Conservation (phyloP, 2,113 vertebrate genomes). For the Murina feae region DNA sequence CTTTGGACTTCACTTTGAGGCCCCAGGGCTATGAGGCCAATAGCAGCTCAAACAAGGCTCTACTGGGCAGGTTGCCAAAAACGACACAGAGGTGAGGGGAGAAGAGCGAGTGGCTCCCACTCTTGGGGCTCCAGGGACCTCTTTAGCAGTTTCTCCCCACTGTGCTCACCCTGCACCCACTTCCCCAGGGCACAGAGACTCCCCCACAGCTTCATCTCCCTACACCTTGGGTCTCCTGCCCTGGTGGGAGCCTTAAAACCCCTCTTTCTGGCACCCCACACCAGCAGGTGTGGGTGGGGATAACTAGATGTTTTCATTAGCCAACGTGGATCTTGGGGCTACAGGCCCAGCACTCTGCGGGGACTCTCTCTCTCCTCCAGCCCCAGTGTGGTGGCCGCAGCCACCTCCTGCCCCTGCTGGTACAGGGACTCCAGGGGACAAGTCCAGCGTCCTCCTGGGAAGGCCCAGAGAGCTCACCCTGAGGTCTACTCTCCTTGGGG, state of each 20-base stretch:
- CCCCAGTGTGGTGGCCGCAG: neutral
- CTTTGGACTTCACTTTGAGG: slow-evolving; percentile 25
- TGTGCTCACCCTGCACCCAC: neutral
- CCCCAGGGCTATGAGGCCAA: neutral
- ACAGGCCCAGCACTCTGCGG: neutral
- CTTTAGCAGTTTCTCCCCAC: neutral
- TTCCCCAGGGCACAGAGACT: neutral
- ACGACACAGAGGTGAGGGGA: slow-evolving; percentile 20
- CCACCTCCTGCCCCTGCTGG: neutral
- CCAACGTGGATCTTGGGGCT: neutral
- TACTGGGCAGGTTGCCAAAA: slow-evolving; percentile 49
- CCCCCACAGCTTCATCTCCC: neutral
- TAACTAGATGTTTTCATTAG: neutral
- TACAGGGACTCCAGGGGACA: neutral
- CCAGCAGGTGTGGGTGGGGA: slow-evolving; percentile 2
- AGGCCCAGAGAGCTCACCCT: neutral
- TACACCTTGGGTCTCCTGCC: neutral
- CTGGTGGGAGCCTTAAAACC: neutral
- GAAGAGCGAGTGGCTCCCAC: neutral
- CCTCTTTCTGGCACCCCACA: neutral
- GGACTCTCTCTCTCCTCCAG: neutral
- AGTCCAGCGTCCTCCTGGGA: neutral
- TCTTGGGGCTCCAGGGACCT: neutral
- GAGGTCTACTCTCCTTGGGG: neutral
- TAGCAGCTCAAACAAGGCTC: slow-evolving; percentile 14